Conservation (phyloP, 2,113 vertebrate genomes). For the Patagioenas fasciata region DNA sequence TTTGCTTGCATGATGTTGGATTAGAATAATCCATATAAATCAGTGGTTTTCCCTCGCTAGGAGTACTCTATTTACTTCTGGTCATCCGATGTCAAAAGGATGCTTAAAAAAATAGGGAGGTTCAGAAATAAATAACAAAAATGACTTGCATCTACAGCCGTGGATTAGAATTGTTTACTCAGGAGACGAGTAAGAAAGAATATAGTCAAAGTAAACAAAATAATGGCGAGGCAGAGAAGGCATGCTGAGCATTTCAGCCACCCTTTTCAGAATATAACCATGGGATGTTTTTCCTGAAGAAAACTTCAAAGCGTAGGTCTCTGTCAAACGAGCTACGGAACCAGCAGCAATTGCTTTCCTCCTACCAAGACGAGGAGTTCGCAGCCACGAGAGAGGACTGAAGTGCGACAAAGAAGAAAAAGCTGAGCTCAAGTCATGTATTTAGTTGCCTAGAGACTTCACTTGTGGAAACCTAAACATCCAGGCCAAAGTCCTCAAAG, state of each 20-base stretch:
- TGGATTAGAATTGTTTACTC: slow-evolving; percentile 16
- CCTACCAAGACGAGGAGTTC: neutral
- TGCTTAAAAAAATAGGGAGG: neutral
- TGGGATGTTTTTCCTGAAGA: neutral
- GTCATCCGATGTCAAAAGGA: neutral
- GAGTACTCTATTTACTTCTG: neutral
- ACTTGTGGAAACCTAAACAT: neutral
- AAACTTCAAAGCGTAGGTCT: neutral
- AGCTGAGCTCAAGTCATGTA: neutral
- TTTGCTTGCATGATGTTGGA: slow-evolving; percentile 20
- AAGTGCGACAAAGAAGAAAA: neutral
- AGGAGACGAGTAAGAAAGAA: neutral
- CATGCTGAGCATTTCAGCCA: neutral
- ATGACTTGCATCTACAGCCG: neutral
- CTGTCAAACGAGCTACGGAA: neutral
- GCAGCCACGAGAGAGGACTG: neutral
- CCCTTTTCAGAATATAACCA: neutral
- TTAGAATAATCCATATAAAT: slow-evolving; percentile 34
- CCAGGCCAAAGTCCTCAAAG: neutral
- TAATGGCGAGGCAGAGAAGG: neutral
- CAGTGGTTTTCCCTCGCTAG: slow-evolving; percentile 10
- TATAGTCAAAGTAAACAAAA: slow-evolving; percentile 28
- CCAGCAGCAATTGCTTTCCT: rapidly evolving
- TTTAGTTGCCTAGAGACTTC: neutral
- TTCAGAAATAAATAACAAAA: neutral